Conservation (phyloP, 2,888 invertebrate species). For the Folsomia candida region DNA sequence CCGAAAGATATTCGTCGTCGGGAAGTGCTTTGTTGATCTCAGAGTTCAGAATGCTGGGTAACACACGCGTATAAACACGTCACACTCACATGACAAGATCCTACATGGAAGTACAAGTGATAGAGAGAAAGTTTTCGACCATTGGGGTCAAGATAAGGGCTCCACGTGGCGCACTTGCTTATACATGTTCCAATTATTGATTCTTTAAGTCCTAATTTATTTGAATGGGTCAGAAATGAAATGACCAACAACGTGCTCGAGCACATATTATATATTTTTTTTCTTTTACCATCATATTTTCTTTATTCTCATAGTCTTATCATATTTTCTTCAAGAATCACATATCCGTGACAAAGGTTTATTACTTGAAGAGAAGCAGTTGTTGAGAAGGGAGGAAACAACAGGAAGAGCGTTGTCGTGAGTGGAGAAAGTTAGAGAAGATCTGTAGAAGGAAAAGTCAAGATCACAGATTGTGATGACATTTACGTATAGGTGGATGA, state of each 20-base stretch:
- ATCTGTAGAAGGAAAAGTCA: too few relatives aligned
- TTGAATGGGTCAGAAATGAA: too few relatives aligned
- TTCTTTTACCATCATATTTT: not conserved
- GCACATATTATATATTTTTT: too few relatives aligned
- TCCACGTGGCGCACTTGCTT: not conserved
- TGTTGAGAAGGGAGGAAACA: not conserved
- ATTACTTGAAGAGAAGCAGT: not conserved
- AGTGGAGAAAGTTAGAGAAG: not conserved
- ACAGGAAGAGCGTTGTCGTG: not conserved
- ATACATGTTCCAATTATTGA: too few relatives aligned
- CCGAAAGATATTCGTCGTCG: not conserved
- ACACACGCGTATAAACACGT: too few relatives aligned
- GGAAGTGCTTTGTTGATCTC: not conserved
- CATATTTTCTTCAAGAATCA: not conserved
- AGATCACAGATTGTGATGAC: not conserved
- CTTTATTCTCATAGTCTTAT: not conserved
- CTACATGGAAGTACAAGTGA: too few relatives aligned
- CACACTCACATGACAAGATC: too few relatives aligned
- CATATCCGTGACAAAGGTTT: not conserved
- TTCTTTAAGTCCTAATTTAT: too few relatives aligned
- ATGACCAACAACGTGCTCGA: too few relatives aligned
- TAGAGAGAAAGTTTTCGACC: not conserved
- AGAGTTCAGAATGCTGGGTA: not conserved
- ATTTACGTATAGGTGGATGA: not conserved
- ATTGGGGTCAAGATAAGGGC: conserved; percentile 3